These are phyloP conservation scores for Morone saxatilis DNA, from an alignment of 2,113 vertebrate genomes.

Conservation along the genomic window DNA sequence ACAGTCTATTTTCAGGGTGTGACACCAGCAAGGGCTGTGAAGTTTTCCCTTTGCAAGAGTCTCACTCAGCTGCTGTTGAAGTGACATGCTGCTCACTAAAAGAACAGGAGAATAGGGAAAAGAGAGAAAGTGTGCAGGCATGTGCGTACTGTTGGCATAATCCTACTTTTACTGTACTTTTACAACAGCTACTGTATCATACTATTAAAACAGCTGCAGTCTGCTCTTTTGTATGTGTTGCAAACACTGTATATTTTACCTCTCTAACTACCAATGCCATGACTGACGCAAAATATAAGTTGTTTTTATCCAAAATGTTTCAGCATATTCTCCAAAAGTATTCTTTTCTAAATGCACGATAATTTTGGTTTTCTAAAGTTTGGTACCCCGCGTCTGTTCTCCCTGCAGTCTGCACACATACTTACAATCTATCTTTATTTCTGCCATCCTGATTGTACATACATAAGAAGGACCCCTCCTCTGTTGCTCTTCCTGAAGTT, in stretches of 20 bases:
- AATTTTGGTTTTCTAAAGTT: background rate
- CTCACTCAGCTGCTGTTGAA: slow-evolving; percentile 28
- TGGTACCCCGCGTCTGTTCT: background rate
- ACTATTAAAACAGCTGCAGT: background rate
- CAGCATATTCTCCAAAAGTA: no score
- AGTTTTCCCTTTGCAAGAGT: slow-evolving; percentile 34
- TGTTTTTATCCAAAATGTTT: background rate
- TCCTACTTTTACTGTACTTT: background rate
- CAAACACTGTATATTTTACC: background rate
- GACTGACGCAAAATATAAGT: background rate
- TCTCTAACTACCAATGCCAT: background rate
- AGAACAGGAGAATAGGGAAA: background rate
- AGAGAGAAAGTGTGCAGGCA: background rate
- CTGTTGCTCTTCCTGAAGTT: background rate
- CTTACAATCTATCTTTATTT: background rate
- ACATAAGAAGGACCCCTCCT: background rate
- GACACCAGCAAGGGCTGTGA: slow-evolving; percentile 50
- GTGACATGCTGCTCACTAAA: slow-evolving; percentile 26
- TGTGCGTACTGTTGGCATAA: background rate
- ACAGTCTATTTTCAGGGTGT: slow-evolving; percentile 61
- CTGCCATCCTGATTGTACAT: no score
- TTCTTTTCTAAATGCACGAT: background rate
- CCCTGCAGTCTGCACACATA: background rate
- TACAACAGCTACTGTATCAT: background rate
- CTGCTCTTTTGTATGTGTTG: background rate